These are phyloP conservation scores for Lepidurus apus DNA, from an alignment of 1,140 invertebrate species.

Conservation along the genomic window DNA sequence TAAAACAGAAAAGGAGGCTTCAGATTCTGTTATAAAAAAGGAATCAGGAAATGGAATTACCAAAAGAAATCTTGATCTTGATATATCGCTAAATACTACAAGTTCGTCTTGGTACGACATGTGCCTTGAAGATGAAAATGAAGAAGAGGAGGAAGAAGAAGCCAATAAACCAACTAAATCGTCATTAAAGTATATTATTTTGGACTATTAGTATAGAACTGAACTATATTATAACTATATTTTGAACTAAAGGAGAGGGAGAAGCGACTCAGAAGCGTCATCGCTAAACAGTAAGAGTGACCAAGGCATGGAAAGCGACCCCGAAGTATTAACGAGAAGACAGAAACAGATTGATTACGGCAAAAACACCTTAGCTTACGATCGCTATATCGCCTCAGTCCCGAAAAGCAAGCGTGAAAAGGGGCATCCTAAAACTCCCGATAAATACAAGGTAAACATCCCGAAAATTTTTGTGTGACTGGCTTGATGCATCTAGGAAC, in stretches of 20 bases:
- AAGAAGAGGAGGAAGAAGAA: neutral
- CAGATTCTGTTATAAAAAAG: neutral
- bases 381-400: slow-evolving; percentile 64
- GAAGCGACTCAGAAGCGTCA: neutral
- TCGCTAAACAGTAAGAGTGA: neutral
- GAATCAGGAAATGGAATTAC: neutral
- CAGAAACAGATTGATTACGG: slow-evolving; percentile 94
- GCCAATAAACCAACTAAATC: neutral
- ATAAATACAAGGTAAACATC: slow-evolving; percentile 63
- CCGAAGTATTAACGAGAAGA: slow-evolving; percentile 61
- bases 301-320: slow-evolving; percentile 60
- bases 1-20: neutral
- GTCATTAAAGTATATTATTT: neutral
- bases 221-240: no score
- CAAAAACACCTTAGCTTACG: slow-evolving; percentile 85
- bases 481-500: neutral
- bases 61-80: neutral
- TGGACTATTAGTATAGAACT: no score
- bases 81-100: neutral
- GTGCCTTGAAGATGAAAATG: neutral
- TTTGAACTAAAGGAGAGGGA: neutral
- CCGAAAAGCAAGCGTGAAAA: slow-evolving; percentile 60
- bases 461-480: no score
- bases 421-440: slow-evolving; percentile 77
- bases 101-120: neutral